These are phyloP conservation scores for Drosophila seclusa DNA, from an alignment of 2,888 invertebrate genomes.

Conservation along the genomic window DNA sequence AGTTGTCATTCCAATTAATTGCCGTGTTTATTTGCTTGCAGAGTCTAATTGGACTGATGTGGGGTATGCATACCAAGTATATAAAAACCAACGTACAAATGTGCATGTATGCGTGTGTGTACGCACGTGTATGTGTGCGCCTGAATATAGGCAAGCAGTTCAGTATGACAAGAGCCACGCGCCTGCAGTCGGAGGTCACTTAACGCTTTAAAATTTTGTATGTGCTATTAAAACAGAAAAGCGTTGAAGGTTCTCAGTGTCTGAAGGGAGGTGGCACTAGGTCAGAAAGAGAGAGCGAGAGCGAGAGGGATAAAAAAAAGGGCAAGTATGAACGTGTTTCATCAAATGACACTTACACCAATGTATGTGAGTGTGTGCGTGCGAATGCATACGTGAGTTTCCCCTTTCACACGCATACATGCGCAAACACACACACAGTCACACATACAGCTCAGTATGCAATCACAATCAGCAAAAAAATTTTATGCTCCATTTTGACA, in stretches of 20 bases:
- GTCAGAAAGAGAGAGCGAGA: slow-evolving; percentile 11
- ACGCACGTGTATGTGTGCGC: slow-evolving; percentile 32
- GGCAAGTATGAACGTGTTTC: slow-evolving; percentile 20
- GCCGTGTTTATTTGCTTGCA: slow-evolving; percentile 54
- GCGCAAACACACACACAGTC: slow-evolving; percentile 22
- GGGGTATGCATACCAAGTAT: slow-evolving; percentile 6
- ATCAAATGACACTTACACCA: slow-evolving; percentile 54
- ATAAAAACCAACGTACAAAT: neutral
- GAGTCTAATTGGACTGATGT: neutral
- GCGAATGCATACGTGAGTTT: slow-evolving; percentile 45
- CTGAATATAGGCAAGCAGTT: slow-evolving; percentile 55
- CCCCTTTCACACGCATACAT: slow-evolving; percentile 31
- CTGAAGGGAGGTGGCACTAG: slow-evolving; percentile 9
- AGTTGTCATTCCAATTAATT: slow-evolving; percentile 50
- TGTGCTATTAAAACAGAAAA: slow-evolving; percentile 65
- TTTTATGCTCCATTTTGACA: slow-evolving; percentile 70
- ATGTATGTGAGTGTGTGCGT: slow-evolving; percentile 7
- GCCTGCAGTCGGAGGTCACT: slow-evolving; percentile 39
- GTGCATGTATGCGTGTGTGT: neutral
- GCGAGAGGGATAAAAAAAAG: slow-evolving; percentile 1
- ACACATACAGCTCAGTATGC: slow-evolving; percentile 24
- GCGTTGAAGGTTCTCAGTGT: slow-evolving; percentile 32
- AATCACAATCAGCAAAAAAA: slow-evolving; percentile 57
- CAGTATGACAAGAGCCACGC: slow-evolving; percentile 11
- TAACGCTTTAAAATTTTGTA: slow-evolving; percentile 54